phyloP scores from a whole-genome alignment of 2,888 invertebrate species.

The Pristionchus exspectatus region DNA sequence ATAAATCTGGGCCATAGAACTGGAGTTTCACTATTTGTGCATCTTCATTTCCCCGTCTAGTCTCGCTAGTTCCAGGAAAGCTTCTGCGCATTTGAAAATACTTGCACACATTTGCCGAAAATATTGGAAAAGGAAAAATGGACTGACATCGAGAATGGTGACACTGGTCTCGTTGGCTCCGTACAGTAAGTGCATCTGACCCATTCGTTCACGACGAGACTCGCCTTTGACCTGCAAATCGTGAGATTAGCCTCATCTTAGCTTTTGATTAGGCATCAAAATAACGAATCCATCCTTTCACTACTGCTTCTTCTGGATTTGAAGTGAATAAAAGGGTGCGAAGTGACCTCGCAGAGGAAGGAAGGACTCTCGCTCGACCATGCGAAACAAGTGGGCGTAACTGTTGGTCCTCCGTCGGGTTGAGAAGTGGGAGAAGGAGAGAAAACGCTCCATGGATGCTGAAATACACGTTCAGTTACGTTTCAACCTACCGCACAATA shows the following conservation, averaged over 20 bases:
- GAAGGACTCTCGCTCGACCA: conserved; percentile 33
- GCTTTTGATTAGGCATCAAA: background rate
- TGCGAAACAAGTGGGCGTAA: conserved; percentile 17
- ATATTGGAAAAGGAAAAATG: background rate
- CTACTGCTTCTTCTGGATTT: background rate
- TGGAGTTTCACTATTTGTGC: background rate
- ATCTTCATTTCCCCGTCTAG: background rate
- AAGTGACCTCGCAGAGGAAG: background rate
- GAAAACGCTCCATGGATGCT: conserved; percentile 3
- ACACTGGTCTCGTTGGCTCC: conserved; percentile 49
- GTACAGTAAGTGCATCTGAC: conserved; percentile 25
- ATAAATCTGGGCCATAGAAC: background rate
- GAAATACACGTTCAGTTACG: background rate
- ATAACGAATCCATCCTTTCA: background rate
- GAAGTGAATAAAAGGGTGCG: background rate
- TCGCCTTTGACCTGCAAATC: background rate
- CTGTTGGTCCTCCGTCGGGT: background rate
- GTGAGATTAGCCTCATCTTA: background rate
- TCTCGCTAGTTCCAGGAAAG: background rate
- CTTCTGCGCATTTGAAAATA: background rate
- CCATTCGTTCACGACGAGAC: background rate
- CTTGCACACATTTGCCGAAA: too few species aligned
- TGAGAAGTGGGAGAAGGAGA: conserved; percentile 5
- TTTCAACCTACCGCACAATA: background rate
- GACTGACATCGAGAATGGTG: conserved; percentile 46